A percentile compares a stretch with the other conserved stretches of the same genome.
phyloP scores from a whole-genome alignment of 2,113 vertebrate genomes.

The Gracilinanus agilis region DNA sequence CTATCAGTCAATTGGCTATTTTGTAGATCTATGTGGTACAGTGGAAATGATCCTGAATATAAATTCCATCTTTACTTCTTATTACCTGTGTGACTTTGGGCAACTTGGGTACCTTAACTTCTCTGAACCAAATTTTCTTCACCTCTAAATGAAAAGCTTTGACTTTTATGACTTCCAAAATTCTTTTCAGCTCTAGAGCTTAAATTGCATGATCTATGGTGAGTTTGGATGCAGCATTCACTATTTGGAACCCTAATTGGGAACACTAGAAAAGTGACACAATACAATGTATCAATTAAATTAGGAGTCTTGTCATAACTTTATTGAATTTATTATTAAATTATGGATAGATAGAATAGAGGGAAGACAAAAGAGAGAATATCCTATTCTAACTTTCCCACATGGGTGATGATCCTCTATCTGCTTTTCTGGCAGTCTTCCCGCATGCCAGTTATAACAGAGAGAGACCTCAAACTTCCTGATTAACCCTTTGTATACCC shows the following conservation, averaged over 20 bases:
- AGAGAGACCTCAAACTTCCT: too few relatives aligned
- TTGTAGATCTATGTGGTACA: not conserved
- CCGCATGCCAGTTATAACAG: too few relatives aligned
- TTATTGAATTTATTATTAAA: too few relatives aligned
- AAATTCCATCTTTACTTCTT: not conserved
- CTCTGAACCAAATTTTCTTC: not conserved
- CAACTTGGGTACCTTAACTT: not conserved
- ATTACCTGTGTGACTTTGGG: not conserved
- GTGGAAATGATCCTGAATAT: not conserved
- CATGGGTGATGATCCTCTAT: too few relatives aligned
- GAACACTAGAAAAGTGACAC: not conserved
- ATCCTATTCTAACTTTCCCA: too few relatives aligned
- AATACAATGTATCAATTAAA: too few relatives aligned
- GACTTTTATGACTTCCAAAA: not conserved
- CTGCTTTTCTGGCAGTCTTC: too few relatives aligned
- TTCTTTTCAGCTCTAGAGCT: not conserved
- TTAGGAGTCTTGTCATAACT: too few relatives aligned
- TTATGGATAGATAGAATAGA: too few relatives aligned
- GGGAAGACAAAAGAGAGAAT: too few relatives aligned
- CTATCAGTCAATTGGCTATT: not conserved
- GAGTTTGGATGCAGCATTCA: not conserved
- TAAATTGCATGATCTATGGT: not conserved
- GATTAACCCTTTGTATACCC: too few relatives aligned
- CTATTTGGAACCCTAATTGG: not conserved
- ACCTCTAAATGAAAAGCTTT: not conserved